Percentiles rank a stretch among this genome's conserved stretches.
Evolutionary conservation across 2,888 invertebrate species (phyloP).

Genomic region (Amphipyra tragopoginis): DNA sequence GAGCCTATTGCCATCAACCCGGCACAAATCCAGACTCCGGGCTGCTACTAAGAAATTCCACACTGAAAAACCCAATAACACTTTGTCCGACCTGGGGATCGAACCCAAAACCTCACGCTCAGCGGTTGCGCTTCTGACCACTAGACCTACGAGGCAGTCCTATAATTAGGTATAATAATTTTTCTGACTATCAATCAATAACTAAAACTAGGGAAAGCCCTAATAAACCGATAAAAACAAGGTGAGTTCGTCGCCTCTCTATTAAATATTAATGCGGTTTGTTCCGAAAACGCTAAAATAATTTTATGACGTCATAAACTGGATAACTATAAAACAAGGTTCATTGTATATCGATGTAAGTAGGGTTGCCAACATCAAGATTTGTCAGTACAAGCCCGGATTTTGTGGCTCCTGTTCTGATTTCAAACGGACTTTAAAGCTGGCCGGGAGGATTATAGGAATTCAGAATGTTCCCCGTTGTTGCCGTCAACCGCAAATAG

Average conservation of each 20-base stretch:
- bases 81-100: too few species aligned
- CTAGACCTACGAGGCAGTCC: too few species aligned
- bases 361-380: conserved; percentile 31
- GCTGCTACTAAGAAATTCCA: too few species aligned
- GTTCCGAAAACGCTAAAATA: conserved; percentile 54
- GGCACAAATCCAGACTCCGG: too few species aligned
- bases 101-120: too few species aligned
- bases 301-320: conserved; percentile 64
- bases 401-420: conserved; percentile 30
- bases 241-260: conserved; percentile 33
- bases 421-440: conserved; percentile 15
- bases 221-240: conserved; percentile 45
- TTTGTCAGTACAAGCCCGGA: conserved; percentile 1
- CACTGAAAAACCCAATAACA: too few species aligned
- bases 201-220: conserved; percentile 14
- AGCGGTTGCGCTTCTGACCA: too few species aligned
- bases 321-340: conserved; percentile 54
- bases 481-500: conserved; percentile 28
- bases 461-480: conserved; percentile 10
- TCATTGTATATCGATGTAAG: conserved; percentile 47
- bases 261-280: conserved; percentile 40
- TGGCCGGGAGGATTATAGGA: conserved; percentile 22
- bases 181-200: conserved; percentile 20
- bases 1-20: too few species aligned
- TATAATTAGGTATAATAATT: too few species aligned